Evolutionary conservation across 2,888 invertebrate species (phyloP), one percentile per base, ranked within the genome.

Genomic region (Lepidochitona cinerea): DNA sequence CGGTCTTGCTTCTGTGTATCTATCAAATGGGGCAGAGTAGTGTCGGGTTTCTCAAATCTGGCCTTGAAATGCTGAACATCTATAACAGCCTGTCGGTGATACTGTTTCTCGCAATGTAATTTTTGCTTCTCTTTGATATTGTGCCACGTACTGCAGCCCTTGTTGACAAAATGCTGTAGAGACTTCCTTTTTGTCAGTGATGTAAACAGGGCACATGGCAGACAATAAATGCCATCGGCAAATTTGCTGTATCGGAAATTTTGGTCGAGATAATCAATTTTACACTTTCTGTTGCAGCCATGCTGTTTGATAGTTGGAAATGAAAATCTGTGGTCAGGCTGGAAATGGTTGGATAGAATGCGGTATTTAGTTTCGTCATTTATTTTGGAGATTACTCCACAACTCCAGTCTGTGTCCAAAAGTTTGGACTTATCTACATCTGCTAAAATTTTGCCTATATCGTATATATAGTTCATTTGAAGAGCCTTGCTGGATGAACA

Each of bases 61-160:
- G 66, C 18, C 35, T 35, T 35, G n/a, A 66, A 66, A 66, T 37
- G 35, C 26, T 66, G n/a, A 4, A 37, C 5, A n/a, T 37, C 66
- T 7, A 2, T 2, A 37, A 66, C 37, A 7, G 66, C 66, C 35
- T 35, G 7, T 37, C 35, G 66, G 35, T 66, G 66, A n/a, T 66
- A 66, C 12, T 36, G 4, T 18, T 33, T 66, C 26, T 66, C 3
- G n/a, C 66, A 66, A 26, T 66, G 66, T 2, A 2, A 7, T 37
- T 36, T 66, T 36, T 66, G 35, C 26, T 66, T 66, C 26, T 66
- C 66, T 23, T 66, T 66, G 1, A 66, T 66, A 26, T 36, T 33
- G 35, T 66, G 35, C 66, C 66, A 66, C 12, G 18, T 23, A 2
- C 37, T 5, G 18, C 7, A 66, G 2, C 35, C 66, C 7, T 35